Percentiles rank a stretch among this genome's conserved stretches.
phyloP scores from a whole-genome alignment of 2,888 invertebrate genomes.

The Criorhina ranunculi region DNA sequence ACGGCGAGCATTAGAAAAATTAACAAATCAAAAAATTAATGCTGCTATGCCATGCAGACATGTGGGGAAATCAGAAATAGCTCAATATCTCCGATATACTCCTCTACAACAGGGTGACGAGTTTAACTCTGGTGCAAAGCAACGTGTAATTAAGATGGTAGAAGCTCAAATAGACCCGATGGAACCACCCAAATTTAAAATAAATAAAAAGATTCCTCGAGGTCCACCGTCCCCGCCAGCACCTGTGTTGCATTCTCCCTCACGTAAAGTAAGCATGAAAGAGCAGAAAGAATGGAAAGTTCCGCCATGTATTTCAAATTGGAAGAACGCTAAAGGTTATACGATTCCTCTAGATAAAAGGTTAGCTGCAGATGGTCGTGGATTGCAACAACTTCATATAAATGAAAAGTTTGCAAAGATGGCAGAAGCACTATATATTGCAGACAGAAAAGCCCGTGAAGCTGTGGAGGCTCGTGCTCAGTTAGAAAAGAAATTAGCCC shows the following conservation, averaged over 20 bases:
- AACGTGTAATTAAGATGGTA: slow-evolving; percentile 97
- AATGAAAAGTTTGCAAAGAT: slow-evolving; percentile 99
- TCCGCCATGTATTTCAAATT: slow-evolving; percentile 99
- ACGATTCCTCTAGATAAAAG: slow-evolving; percentile 99
- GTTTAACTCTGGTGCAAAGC: slow-evolving; percentile 98
- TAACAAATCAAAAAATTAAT: slow-evolving; percentile 95
- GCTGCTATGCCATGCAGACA: slow-evolving; percentile 98
- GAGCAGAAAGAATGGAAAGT: slow-evolving; percentile 99
- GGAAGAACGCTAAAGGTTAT: slow-evolving; percentile 99
- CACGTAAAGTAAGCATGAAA: slow-evolving; percentile 98
- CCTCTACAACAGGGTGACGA: slow-evolving; percentile 98
- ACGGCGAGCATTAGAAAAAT: slow-evolving; percentile 92
- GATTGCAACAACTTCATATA: slow-evolving; percentile 98
- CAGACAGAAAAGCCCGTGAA: slow-evolving; percentile 98
- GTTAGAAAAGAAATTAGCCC: slow-evolving; percentile 97
- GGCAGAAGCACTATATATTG: slow-evolving; percentile 98
- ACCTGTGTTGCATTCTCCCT: slow-evolving; percentile 99
- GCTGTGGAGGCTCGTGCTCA: slow-evolving; percentile 98
- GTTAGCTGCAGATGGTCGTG: slow-evolving; percentile 98
- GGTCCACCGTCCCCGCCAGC: slow-evolving; percentile 99
- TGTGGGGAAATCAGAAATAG: slow-evolving; percentile 96
- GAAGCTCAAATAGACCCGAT: slow-evolving; percentile 98
- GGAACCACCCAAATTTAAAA: slow-evolving; percentile 99
- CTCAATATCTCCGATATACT: slow-evolving; percentile 98
- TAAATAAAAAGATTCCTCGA: slow-evolving; percentile 99